Conservation (phyloP, 2,797 vertebrate genomes). For the Gymnothorax reevesii region DNA sequence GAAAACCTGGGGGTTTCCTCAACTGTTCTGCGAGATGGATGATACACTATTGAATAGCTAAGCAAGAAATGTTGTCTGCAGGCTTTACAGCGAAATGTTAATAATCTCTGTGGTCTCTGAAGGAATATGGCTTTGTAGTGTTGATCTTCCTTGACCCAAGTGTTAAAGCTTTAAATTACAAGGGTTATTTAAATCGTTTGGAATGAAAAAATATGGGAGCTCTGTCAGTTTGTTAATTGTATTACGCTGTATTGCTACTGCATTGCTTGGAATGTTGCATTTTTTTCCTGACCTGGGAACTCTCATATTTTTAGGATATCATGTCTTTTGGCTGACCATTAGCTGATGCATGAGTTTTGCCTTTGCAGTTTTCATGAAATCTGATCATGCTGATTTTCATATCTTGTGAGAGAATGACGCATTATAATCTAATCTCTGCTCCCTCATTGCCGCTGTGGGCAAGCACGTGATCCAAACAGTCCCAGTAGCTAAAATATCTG, state of each 20-base stretch:
- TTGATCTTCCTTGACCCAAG: background rate
- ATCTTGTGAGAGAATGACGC: background rate
- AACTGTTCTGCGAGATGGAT: background rate
- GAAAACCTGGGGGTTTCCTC: background rate
- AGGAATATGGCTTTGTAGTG: background rate
- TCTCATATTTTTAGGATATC: background rate
- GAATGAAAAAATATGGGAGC: background rate
- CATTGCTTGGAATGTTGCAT: conserved; percentile 8
- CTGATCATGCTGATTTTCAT: background rate
- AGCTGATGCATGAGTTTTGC: background rate
- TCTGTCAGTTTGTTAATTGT: background rate
- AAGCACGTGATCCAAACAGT: background rate
- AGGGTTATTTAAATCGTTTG: background rate
- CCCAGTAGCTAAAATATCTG: background rate
- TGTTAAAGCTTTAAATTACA: background rate
- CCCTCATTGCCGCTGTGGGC: background rate
- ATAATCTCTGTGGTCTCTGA: background rate
- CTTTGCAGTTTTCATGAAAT: background rate
- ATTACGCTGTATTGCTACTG: background rate
- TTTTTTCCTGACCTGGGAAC: background rate
- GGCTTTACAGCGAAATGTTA: background rate
- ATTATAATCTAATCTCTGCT: background rate
- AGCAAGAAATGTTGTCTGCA: background rate
- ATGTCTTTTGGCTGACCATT: background rate
- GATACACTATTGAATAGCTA: background rate